A percentile compares a stretch with the other conserved stretches of the same genome.
phyloP scores from a whole-genome alignment of 2,113 vertebrate genomes.

The Alosa alosa region DNA sequence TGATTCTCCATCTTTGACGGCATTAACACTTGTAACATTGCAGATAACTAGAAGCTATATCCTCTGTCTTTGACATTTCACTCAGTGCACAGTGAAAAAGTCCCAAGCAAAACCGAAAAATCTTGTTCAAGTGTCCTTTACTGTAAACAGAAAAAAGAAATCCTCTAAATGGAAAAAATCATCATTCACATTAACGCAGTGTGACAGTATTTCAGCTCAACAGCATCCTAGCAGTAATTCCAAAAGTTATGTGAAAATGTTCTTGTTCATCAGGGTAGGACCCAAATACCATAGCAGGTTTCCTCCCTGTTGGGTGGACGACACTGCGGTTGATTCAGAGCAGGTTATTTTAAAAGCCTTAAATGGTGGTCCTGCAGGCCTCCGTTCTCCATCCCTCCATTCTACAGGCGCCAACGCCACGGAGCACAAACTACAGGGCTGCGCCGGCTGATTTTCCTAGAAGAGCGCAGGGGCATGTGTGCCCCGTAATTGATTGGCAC shows the following conservation, averaged over 20 bases:
- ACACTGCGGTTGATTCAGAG: no score
- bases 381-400: conserved; percentile 27
- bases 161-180: conserved; percentile 23
- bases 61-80: conserved; percentile 57
- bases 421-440: conserved; percentile 35
- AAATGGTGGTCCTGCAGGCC: conserved; percentile 43
- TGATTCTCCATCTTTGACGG: conserved; percentile 62
- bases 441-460: conserved; percentile 52
- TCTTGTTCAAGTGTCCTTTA: conserved; percentile 65
- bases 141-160: conserved; percentile 53
- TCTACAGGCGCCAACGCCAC: conserved; percentile 38
- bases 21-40: conserved; percentile 64
- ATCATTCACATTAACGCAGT: conserved; percentile 45
- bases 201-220: neutral
- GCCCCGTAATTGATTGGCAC: conserved; percentile 62
- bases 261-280: neutral
- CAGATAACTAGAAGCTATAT: conserved; percentile 66
- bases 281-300: neutral
- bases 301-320: neutral
- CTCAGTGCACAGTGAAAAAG: conserved; percentile 60
- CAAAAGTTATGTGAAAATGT: neutral
- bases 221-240: neutral
- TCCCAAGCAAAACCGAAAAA: conserved; percentile 57
- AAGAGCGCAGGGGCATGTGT: conserved; percentile 40
- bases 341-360: conserved; percentile 28